phyloP scores from a whole-genome alignment of 2,888 invertebrate species.

The Leucoma salicis region DNA sequence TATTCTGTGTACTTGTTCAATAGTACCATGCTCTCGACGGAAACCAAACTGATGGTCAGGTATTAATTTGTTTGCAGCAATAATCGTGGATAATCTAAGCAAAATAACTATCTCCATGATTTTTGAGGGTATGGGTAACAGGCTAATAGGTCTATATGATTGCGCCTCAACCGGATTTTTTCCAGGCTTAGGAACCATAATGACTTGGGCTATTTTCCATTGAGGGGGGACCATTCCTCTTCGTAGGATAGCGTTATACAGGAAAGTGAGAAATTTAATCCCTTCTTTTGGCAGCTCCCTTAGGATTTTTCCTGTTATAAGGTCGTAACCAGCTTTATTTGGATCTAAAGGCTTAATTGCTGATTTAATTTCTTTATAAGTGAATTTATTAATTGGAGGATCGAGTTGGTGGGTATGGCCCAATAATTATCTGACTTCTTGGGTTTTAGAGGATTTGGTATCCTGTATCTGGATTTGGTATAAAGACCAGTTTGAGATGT shows the following conservation, averaged over 20 bases:
- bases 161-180: conserved; percentile 6
- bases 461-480: too few species aligned
- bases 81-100: not conserved
- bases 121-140: not conserved
- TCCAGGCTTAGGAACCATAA: conserved; percentile 14
- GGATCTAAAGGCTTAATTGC: too few species aligned
- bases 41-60: not conserved
- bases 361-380: too few species aligned
- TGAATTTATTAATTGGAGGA: too few species aligned
- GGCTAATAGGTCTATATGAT: not conserved
- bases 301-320: too few species aligned
- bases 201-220: conserved; percentile 19
- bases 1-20: not conserved
- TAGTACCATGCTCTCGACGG: not conserved
- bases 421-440: too few species aligned
- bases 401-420: too few species aligned
- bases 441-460: too few species aligned
- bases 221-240: conserved; percentile 7
- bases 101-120: not conserved
- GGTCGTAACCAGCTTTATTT: too few species aligned
- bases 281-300: not conserved
- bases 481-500: not conserved
- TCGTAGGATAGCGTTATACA: conserved; percentile 12
- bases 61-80: not conserved
- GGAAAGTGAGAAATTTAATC: conserved; percentile 2